Percentiles rank a stretch among this genome's conserved stretches.
phyloP scores from a whole-genome alignment of 2,888 invertebrate species.

The Acanthosoma haemorrhoidale region DNA sequence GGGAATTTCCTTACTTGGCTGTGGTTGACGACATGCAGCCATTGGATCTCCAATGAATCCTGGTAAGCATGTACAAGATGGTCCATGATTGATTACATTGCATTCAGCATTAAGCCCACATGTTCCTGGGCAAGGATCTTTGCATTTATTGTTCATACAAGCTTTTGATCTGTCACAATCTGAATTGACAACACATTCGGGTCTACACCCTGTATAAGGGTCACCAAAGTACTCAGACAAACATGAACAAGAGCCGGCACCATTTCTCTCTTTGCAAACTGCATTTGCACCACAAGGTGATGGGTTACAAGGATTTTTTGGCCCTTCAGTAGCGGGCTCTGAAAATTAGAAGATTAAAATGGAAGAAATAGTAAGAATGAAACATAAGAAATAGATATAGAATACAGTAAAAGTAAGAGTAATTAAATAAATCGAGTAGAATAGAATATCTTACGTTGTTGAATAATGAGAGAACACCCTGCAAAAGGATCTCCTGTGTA shows the following conservation, averaged over 20 bases:
- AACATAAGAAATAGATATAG: background rate
- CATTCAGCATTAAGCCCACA: slow-evolving; percentile 78
- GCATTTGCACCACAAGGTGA: slow-evolving; percentile 84
- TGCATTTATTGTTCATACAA: slow-evolving; percentile 79
- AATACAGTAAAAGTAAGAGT: background rate
- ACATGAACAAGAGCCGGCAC: slow-evolving; percentile 78
- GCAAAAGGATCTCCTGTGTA: slow-evolving; percentile 81
- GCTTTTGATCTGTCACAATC: slow-evolving; percentile 72
- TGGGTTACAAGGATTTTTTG: slow-evolving; percentile 74
- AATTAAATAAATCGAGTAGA: slow-evolving; percentile 4
- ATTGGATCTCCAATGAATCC: slow-evolving; percentile 74
- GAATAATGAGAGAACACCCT: slow-evolving; percentile 54
- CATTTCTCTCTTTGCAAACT: slow-evolving; percentile 72
- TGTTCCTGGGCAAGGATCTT: slow-evolving; percentile 74
- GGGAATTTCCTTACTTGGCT: slow-evolving; percentile 32
- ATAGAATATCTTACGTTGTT: slow-evolving; percentile 47
- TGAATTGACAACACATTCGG: slow-evolving; percentile 78
- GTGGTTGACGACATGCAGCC: slow-evolving; percentile 46
- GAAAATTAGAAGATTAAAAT: slow-evolving; percentile 36
- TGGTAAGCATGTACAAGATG: slow-evolving; percentile 70
- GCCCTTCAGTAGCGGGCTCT: slow-evolving; percentile 58
- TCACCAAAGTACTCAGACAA: slow-evolving; percentile 78
- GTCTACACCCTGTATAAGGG: slow-evolving; percentile 78
- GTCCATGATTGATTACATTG: slow-evolving; percentile 73
- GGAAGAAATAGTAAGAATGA: background rate